These are phyloP conservation scores for Orchestia grillus DNA, from an alignment of 1,140 invertebrate genomes.

Conservation along the genomic window DNA sequence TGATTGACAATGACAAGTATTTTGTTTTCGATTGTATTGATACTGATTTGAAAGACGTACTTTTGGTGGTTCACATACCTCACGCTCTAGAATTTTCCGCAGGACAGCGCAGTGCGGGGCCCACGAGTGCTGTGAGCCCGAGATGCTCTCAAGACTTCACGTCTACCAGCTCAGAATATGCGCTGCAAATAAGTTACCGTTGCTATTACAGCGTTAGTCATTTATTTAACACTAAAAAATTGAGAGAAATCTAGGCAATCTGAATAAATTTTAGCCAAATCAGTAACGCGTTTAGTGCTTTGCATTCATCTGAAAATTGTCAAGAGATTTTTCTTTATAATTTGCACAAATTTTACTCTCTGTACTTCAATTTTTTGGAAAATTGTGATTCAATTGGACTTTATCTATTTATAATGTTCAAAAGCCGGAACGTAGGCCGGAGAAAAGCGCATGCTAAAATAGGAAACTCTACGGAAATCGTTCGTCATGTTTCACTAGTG, in stretches of 20 bases:
- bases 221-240: background rate
- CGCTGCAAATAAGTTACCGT: no score
- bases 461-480: background rate
- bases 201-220: background rate
- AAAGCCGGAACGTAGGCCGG: background rate
- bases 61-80: no score
- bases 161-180: no score
- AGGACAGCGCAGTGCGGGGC: no score
- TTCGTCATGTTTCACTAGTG: background rate
- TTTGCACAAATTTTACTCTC: background rate
- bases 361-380: background rate
- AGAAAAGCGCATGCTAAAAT: background rate
- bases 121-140: no score
- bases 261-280: background rate
- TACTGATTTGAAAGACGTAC: no score
- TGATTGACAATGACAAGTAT: no score
- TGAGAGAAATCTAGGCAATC: background rate
- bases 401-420: background rate
- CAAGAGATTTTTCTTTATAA: background rate
- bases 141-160: no score
- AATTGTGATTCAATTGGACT: background rate
- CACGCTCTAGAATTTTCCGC: no score
- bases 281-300: background rate
- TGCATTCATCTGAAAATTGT: background rate
- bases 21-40: no score